Evolutionary conservation across 2,888 invertebrate species (phyloP), one percentile per base, ranked within the genome.

Genomic region (Drosophila hamatofila): DNA sequence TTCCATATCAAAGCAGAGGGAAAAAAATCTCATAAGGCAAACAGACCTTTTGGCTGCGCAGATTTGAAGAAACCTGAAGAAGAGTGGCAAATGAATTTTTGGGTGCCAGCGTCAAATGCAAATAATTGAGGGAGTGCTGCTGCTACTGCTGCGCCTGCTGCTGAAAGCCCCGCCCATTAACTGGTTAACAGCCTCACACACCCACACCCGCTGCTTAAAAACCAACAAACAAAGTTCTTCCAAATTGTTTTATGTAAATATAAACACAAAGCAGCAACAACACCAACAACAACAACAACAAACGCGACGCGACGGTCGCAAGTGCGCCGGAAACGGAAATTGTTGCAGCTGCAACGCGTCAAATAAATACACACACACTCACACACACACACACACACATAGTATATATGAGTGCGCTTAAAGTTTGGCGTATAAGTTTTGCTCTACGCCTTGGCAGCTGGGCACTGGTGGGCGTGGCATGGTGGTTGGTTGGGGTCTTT

Each of bases 231-330:
- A 78, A 86, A 78, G 75, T 84, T 83, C 70, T 82, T 75, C 78
- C 76, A 85, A 84, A 87, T 87, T 87, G 87, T 85, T 87, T 87
- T 85, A 85, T 85, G 84, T 84, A 85, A 85, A 85, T 85, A 85
- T 72, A 84, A 84, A 82, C 82, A 79, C 72, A 68, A 61, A 69
- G 59, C 52, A 48, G 46, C 33, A 30, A 33, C 58, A 66, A 52
- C 52, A 41, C 41, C 14, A 30, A 48, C 72, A 59, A 25, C 60
- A 56, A 49, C 55, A 60, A 51, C 69, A 35, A 7, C 35, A 35
- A 6, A 12, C 3, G 21, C 33, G 9, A 39, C 39, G 16, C 30
- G 54, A 25, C 37, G 37, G 12, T 51, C 14, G 70, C 76, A 51
- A 71, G 59, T 70, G 75, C 72, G 68, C 74, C 83, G 86, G 88